Evolutionary conservation across 2,113 vertebrate genomes (phyloP), one percentile per base, ranked within the genome.

Genomic region (Stigmatopora argus): DNA sequence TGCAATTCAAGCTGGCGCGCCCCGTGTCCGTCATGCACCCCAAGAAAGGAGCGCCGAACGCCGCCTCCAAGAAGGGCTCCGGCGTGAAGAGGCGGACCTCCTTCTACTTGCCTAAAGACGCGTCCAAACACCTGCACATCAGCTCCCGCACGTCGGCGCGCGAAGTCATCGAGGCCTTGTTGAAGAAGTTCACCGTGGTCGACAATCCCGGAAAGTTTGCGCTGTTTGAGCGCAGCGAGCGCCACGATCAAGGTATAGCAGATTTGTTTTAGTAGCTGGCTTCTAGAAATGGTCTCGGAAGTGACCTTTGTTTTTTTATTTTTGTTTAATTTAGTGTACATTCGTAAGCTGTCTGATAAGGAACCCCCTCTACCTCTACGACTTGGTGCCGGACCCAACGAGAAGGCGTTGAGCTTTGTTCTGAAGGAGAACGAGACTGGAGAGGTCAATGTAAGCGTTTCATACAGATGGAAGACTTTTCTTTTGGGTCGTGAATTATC

Each of bases 141-240:
- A 82, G 95, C 72, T 98, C 95, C 0, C 89, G 89, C 65, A 98
- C 96, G 0, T 90, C 90, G 0, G 92, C 93, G 47, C 92, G 91
- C 0, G 95, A 99, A 78, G 97, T 99, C 87, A 98, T 99, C 0
- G 93, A 95, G 2, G 97, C 96, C 0, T 87, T 99, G 71, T 85
- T 99, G 57, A 94, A 93, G 61, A 99, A 99, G 82, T 99, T 99
- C 71, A 93, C 94, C 0, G 95, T 99, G 34, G 87, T 97, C 0
- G 97, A 99, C 84, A 96, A 98, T 62, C 96, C 97, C 4, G 93
- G 90, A 60, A 99, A 99, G 83, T 99, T 97, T 3, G 95, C 96
- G 4, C 91, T 99, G 76, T 99, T 94, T n/a, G 94, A 99, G 78
- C 91, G 94, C 66, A 93, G 92, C 0, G 95, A 98, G 75, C 93